Base-by-base conservation (phyloP, 1,140 invertebrate genomes). In the Pseudomyrmex flavicornis region DNA sequence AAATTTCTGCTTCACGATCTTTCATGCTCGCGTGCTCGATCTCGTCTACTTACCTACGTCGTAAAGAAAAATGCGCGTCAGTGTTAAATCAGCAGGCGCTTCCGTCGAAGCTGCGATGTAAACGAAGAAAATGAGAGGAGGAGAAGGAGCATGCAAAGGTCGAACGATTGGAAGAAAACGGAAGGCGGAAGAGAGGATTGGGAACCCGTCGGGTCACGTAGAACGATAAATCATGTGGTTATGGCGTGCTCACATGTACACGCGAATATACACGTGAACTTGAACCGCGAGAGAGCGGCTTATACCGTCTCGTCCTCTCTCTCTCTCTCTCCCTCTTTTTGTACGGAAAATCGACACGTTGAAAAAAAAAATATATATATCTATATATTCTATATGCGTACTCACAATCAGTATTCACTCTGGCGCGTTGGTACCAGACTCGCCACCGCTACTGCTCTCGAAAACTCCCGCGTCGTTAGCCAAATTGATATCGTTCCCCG, bases 401-500 rank as follows among this genome's bases (percentile, higher is more conserved):
- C 20, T 35, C 26, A 26, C 26, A 26, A 26, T 26, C 46, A 65
- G 54, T 68, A 77, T 50, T 72, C 79, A 82, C 74, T 17, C 9
- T 35, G 62, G 10, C 52, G 22, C 7, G 26, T 52, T 12, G 50
- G 48, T 56, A 52, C 26, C 50, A 50, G 68, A 26, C 46, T 59
- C 50, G 77, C 56, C 48, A 46, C 10, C 56, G 22, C 56, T 22
- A 17, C 46, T 54, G 69, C 48, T 72, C 58, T 52, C 66, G 85
- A 68, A 68, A 85, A 87, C 73, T 85, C 56, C 68, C 62, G 20
- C 52, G 59, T 83, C 86, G 84, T 88, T 89, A 85, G 77, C 74
- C 80, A 89, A 89, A 89, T 89, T 89, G 88, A 89, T 88, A 89
- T 88, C 74, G 84, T 74, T 72, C 88, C 46, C 70, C 70, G 68